Percentiles rank a stretch among this genome's conserved stretches.
Conservation (phyloP, 1,140 invertebrate species). For the Lucilia sericata region DNA sequence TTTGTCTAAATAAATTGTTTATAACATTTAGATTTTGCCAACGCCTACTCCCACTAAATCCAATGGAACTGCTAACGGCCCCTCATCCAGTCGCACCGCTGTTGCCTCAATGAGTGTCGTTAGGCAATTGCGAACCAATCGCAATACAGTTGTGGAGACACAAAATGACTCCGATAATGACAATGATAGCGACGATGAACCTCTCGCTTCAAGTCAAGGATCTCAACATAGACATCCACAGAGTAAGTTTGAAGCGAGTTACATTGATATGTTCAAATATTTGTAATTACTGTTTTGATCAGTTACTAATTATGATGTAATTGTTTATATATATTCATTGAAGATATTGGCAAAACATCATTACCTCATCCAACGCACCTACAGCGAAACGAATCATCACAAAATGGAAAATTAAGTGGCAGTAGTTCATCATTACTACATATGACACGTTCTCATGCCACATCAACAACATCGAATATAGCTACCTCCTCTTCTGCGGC, state of each 20-base stretch:
- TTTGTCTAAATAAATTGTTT: not conserved
- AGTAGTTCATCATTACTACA: slow-evolving; percentile 53
- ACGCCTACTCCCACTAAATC: slow-evolving; percentile 66
- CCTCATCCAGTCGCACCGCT: slow-evolving; percentile 61
- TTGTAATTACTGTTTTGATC: not conserved
- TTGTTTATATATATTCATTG: not conserved
- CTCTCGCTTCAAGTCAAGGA: slow-evolving; percentile 60
- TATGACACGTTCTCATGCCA: slow-evolving; percentile 65
- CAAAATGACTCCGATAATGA: slow-evolving; percentile 55
- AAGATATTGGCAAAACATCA: not conserved
- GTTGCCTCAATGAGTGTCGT: slow-evolving; percentile 44
- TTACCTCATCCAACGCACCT: slow-evolving; percentile 57
- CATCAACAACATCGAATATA: slow-evolving; percentile 55
- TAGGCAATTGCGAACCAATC: slow-evolving; percentile 63
- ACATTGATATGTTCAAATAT: not conserved
- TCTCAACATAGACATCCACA: slow-evolving; percentile 49
- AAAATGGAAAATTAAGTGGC: slow-evolving; percentile 35
- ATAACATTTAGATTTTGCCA: slow-evolving; percentile 58
- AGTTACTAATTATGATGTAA: not conserved
- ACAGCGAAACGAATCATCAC: slow-evolving; percentile 48
- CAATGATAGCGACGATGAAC: slow-evolving; percentile 64
- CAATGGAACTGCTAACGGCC: slow-evolving; percentile 50
- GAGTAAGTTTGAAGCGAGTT: slow-evolving; percentile 52
- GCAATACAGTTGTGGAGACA: slow-evolving; percentile 58
- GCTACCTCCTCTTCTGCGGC: slow-evolving; percentile 46